Base-by-base conservation (phyloP, 1,140 invertebrate genomes). In the Nephotettix cincticeps region DNA sequence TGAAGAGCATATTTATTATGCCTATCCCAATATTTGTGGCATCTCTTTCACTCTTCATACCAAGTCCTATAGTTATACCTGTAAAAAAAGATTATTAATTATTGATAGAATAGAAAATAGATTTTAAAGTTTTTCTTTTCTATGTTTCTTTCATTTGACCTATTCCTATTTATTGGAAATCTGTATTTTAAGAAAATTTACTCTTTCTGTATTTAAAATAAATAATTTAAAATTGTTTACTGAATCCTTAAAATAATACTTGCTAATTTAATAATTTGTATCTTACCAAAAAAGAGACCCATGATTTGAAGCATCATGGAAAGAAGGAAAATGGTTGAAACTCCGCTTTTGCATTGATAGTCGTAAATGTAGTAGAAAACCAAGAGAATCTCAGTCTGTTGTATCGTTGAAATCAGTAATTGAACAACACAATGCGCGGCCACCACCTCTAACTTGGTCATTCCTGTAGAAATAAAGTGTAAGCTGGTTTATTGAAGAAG, bases 371-470 rank as follows among this genome's bases (percentile, higher is more conserved):
- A 51, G 36, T 69, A 72, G 0, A 64, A 36, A 1, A 73, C 32
- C 14, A 68, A 4, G 28, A 73, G 70, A 1, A 69, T 45, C 14
- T 61, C 32, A 14, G 30, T 25, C 6, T 95, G 95, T 81, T 96
- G 82, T 13, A 84, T 75, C n/a, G 92, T 77, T 0, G 88, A 91
- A 72, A 95, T 86, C 0, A 86, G 79, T 78, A 96, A 91, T 79
- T 97, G 94, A 0, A 94, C 92, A 0, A 91, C 82, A 0, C 95
- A 88, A 79, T 94, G 93, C 11, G 90, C 90, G 27, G 93, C 85
- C 23, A 95, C 84, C 25, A 95, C 88, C 81, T 95, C 93, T 0
- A 89, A 87, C 0, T 94, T 90, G 0, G 90, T 89, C 0, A 97
- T 93, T 51, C 95, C 94, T 75, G 45, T 4, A 64, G 21, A 30